Conservation (phyloP, 2,888 invertebrate genomes). For the Hypolimnas misippus region DNA sequence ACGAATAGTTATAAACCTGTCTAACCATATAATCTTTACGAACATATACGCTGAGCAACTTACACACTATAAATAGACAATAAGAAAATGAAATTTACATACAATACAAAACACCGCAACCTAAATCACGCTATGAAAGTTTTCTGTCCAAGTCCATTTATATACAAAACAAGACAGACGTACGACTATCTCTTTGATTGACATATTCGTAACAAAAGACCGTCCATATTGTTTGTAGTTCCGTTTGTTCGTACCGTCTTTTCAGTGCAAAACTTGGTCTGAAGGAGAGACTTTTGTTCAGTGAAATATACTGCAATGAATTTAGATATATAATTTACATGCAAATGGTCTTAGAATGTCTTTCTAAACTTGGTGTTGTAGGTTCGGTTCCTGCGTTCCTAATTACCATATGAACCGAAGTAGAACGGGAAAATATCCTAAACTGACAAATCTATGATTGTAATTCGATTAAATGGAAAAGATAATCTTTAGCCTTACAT, state of each 20-base stretch:
- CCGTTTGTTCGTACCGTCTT: neutral
- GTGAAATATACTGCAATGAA: neutral
- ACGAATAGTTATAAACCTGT: neutral
- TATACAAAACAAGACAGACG: slow-evolving; percentile 20
- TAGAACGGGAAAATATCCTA: no score
- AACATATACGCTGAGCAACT: neutral
- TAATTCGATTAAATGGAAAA: no score
- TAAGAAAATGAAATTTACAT: slow-evolving; percentile 19
- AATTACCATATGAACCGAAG: neutral
- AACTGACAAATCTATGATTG: no score
- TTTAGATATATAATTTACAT: neutral
- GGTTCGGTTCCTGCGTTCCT: neutral
- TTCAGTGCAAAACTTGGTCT: slow-evolving; percentile 2
- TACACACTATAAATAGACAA: slow-evolving; percentile 5
- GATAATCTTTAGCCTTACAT: no score
- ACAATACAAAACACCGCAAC: slow-evolving; percentile 22
- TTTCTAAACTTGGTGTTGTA: neutral
- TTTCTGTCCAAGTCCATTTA: slow-evolving; percentile 11
- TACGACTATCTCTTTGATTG: slow-evolving; percentile 26
- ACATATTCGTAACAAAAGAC: slow-evolving; percentile 32
- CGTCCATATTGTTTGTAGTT: slow-evolving; percentile 7
- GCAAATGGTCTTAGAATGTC: neutral
- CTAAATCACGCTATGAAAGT: slow-evolving; percentile 26
- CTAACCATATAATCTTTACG: neutral
- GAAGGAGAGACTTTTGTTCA: neutral